Percentiles rank a stretch among this genome's conserved stretches.
Conservation (phyloP, 2,113 vertebrate genomes). For the Istiophorus platypterus region DNA sequence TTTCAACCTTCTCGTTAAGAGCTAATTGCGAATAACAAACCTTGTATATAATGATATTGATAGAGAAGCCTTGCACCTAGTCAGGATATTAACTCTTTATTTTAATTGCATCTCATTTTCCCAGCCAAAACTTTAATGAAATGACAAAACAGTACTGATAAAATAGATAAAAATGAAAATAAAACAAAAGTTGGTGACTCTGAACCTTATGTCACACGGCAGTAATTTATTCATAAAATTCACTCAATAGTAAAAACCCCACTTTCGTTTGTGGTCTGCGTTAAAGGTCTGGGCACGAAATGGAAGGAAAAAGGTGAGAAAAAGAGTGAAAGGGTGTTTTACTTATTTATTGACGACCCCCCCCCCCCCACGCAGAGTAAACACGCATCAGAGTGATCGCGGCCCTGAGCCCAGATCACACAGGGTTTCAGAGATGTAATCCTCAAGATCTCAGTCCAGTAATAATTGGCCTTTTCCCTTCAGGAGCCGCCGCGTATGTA, state of each 20-base stretch:
- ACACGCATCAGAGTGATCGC: constrained; percentile 70
- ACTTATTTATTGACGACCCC: constrained; percentile 70
- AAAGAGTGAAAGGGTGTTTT: constrained; percentile 43
- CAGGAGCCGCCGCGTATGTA: no score
- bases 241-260: constrained; percentile 68
- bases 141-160: constrained; percentile 61
- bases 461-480: constrained; percentile 4
- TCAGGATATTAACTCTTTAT: constrained; percentile 57
- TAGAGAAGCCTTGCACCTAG: constrained; percentile 10
- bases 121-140: constrained; percentile 70
- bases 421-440: background rate
- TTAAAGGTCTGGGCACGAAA: constrained; percentile 47
- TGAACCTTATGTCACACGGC: constrained; percentile 38
- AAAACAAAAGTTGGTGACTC: background rate
- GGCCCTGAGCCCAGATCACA: no score
- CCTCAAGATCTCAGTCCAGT: no score
- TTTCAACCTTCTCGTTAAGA: background rate
- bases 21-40: background rate
- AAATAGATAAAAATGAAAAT: constrained; percentile 44
- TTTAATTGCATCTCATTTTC: constrained; percentile 31
- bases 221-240: constrained; percentile 76
- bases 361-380: constrained; percentile 56
- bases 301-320: constrained; percentile 38
- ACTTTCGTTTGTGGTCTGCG: constrained; percentile 48
- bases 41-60: constrained; percentile 41